Conservation (phyloP, 2,888 invertebrate genomes). For the Ectobius pallidus region DNA sequence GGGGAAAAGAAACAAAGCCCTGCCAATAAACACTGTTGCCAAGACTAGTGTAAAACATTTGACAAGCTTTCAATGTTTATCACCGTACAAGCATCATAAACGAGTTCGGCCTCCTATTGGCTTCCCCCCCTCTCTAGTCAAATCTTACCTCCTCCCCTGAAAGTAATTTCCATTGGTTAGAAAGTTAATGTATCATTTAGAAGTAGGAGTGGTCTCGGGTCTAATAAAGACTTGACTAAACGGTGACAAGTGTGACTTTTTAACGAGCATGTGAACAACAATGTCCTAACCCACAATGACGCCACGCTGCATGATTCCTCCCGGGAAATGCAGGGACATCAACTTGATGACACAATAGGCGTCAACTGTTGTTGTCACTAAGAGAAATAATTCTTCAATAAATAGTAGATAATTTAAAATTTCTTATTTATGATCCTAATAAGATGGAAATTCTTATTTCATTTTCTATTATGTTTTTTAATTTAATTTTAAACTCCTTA, state of each 20-base stretch:
- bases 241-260: neutral
- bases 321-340: too few species aligned
- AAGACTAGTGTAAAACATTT: neutral
- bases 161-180: constrained; percentile 22
- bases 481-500: too few species aligned
- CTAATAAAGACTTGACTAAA: constrained; percentile 27
- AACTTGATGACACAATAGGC: too few species aligned
- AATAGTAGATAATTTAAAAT: too few species aligned
- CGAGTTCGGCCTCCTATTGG: constrained; percentile 12
- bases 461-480: too few species aligned
- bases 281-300: neutral
- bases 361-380: too few species aligned
- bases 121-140: constrained; percentile 7
- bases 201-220: constrained; percentile 15
- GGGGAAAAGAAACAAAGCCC: neutral
- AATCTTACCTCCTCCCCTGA: constrained; percentile 23
- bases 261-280: neutral
- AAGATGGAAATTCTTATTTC: too few species aligned
- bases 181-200: constrained; percentile 18
- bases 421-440: too few species aligned
- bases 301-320: too few species aligned
- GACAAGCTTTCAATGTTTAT: constrained; percentile 2
- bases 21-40: neutral
- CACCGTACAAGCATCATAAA: neutral
- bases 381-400: too few species aligned